phyloP scores from a whole-genome alignment of 2,113 vertebrate species.

The Chamaetylas fuelleborni region DNA sequence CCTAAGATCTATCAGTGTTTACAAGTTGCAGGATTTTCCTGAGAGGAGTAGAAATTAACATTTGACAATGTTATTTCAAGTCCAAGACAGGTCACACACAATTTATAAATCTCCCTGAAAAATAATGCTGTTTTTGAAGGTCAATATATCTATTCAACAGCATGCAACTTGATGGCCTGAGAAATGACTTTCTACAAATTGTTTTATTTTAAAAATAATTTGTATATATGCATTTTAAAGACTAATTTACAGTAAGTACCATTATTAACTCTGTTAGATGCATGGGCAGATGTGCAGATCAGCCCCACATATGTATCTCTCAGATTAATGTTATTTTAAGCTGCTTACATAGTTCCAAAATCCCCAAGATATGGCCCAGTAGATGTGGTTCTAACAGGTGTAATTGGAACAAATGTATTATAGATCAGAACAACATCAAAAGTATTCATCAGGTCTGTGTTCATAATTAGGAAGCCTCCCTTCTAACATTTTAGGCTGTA shows the following conservation, averaged over 20 bases:
- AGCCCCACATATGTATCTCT: neutral
- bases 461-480: neutral
- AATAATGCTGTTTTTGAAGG: neutral
- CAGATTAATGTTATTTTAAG: neutral
- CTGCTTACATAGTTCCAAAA: neutral
- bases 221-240: neutral
- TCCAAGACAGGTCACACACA: neutral
- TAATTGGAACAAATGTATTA: neutral
- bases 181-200: neutral
- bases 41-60: neutral
- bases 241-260: conserved; percentile 34
- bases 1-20: neutral
- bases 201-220: conserved; percentile 29
- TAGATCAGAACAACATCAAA: neutral
- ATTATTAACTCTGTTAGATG: neutral
- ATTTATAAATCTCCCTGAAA: neutral
- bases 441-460: neutral
- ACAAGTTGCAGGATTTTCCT: neutral
- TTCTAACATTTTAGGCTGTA: neutral
- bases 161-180: neutral
- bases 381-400: neutral
- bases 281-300: neutral
- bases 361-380: neutral
- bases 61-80: neutral
- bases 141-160: neutral